Evolutionary conservation across 2,113 vertebrate species (phyloP), one percentile per base, ranked within the genome.

Genomic region (Albula glossodonta): DNA sequence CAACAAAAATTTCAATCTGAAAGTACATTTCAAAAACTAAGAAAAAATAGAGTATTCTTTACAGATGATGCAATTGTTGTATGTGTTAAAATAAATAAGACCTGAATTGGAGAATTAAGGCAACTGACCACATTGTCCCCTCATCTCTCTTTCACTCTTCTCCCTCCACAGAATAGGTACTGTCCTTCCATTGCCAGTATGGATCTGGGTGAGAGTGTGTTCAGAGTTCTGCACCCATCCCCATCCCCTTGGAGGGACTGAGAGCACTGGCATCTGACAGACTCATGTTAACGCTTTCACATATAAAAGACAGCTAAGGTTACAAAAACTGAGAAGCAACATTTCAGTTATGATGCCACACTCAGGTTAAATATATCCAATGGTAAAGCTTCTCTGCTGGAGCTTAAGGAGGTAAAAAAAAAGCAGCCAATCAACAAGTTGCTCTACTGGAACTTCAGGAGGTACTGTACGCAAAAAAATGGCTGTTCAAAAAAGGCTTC

Each of bases 81-180:
- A 84, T 74, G 60, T 53, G 49, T 74, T 74, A 74, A 31, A 84
- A 78, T 78, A 84, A 78, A 84, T 53, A 53, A 78, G 74, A 78
- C 49, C 70, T 84, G 83, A 22, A 78, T 84, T 19, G 12, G 22
- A 31, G 15, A 52, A 78, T 78, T 84, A 84, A 74, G 83, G 83
- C 41, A 78, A 63, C 60, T 63, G 60, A 63, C 60, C 60, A 19
- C 17, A 0, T 7, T 19, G 60, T 63, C 15, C 60, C 60, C 60
- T 22, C 25, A 78, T 22, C 11, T 79, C 15, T 25, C 7, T 5
- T 50, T 79, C 31, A 49, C 78, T 19, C 48, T 3, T 11, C 78
- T 49, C 31, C 19, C 48, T 79, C 78, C 49, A 48, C 11, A 17
- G 41, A 79, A 31, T 17, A 2, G 31, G 3, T 48, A 78, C 78